Conservation (phyloP, 1,140 invertebrate species). For the Penaeus vannamei region DNA sequence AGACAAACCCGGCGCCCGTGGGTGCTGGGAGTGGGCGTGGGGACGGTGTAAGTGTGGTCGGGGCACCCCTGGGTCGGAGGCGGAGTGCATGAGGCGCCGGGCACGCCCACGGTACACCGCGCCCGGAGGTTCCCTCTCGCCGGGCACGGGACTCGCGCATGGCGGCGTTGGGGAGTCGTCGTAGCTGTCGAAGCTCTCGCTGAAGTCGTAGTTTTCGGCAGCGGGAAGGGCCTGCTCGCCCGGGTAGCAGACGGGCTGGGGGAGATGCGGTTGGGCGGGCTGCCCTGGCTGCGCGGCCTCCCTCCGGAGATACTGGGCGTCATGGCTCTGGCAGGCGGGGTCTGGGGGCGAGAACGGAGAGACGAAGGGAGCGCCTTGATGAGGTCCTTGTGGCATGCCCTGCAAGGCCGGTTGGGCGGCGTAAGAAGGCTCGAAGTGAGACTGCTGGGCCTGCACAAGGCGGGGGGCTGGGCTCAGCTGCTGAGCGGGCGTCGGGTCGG, state of each 20-base stretch:
- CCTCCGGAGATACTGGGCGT: not conserved
- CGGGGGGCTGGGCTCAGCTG: not conserved
- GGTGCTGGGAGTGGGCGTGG: not conserved
- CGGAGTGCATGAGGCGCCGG: constrained; percentile 40
- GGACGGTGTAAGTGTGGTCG: constrained; percentile 23
- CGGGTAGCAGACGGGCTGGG: too few relatives aligned
- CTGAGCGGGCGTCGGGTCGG: not conserved
- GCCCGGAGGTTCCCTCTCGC: too few relatives aligned
- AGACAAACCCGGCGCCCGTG: not conserved
- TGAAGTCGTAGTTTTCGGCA: too few relatives aligned
- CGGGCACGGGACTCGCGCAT: not conserved
- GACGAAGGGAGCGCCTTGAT: not conserved
- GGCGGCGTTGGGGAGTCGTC: not conserved
- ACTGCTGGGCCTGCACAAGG: not conserved
- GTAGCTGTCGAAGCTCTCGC: not conserved
- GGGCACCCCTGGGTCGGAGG: constrained; percentile 38
- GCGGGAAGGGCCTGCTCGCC: too few relatives aligned
- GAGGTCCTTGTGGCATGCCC: not conserved
- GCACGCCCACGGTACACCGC: constrained; percentile 20
- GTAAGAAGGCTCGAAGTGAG: too few relatives aligned
- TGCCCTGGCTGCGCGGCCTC: too few relatives aligned
- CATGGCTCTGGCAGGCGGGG: not conserved
- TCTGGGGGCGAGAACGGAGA: not conserved
- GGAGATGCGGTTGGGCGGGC: too few relatives aligned
- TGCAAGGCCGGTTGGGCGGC: too few relatives aligned